phyloP scores from a whole-genome alignment of 1,140 invertebrate species.

The Drosophila setifemur region DNA sequence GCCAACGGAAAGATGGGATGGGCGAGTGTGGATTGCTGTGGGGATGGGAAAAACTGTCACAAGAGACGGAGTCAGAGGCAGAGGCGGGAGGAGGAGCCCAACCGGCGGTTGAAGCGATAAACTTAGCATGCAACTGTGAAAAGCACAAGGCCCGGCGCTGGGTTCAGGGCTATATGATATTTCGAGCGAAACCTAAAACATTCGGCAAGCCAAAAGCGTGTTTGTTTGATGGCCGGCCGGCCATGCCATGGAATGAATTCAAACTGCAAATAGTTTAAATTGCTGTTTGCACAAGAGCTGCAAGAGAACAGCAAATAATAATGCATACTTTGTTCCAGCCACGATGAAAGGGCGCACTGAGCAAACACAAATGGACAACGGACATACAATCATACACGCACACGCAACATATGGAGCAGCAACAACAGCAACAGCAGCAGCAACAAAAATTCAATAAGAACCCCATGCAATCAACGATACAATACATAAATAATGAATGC shows the following conservation, averaged over 20 bases:
- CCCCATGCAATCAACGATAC: conserved; percentile 61
- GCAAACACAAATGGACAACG: conserved; percentile 3
- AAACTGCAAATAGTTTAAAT: conserved; percentile 53
- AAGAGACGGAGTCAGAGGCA: neutral
- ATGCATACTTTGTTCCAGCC: conserved; percentile 26
- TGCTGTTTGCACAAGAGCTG: conserved; percentile 52
- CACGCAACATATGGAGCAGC: conserved; percentile 2
- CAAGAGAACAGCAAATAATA: conserved; percentile 38
- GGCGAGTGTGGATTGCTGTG: neutral
- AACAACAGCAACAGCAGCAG: neutral
- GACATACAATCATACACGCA: conserved; percentile 39
- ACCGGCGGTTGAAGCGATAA: conserved; percentile 25
- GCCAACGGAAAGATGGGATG: conserved; percentile 26
- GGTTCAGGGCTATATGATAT: conserved; percentile 1
- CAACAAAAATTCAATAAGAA: conserved; percentile 63
- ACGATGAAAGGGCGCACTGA: conserved; percentile 36
- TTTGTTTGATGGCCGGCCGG: conserved; percentile 48
- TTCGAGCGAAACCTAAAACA: conserved; percentile 14
- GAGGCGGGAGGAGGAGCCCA: neutral
- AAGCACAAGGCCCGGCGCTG: conserved; percentile 18
- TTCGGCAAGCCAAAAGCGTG: conserved; percentile 16
- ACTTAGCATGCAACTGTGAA: conserved; percentile 62
- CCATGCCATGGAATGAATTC: conserved; percentile 45
- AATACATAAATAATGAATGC: conserved; percentile 78
- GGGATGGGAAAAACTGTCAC: conserved; percentile 5